Conservation (phyloP, 2,888 invertebrate species). For the Heliconius cydno region DNA sequence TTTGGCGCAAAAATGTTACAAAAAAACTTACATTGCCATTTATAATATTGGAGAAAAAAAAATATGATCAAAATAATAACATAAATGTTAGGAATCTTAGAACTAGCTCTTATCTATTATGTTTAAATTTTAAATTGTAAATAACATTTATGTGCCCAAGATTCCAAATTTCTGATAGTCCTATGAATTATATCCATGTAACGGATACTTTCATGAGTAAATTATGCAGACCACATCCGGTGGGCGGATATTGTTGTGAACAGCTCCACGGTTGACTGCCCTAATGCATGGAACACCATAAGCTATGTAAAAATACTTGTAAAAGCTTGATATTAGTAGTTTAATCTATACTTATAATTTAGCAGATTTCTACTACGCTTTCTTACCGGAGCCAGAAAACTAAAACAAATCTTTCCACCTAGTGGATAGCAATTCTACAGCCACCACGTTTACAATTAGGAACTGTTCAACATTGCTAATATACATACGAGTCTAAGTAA, state of each 20-base stretch:
- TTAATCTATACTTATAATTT: too few relatives aligned
- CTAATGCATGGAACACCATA: constrained; percentile 14
- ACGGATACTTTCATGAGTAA: constrained; percentile 36
- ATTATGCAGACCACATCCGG: constrained; percentile 37
- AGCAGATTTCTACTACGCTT: neutral
- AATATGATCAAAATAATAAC: too few relatives aligned
- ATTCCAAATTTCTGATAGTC: constrained; percentile 30
- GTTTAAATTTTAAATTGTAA: neutral
- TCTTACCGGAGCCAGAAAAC: neutral
- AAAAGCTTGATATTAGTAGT: too few relatives aligned
- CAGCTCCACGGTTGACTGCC: constrained; percentile 16
- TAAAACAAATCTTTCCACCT: neutral
- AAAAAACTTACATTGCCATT: too few relatives aligned
- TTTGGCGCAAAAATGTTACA: too few relatives aligned
- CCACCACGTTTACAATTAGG: neutral
- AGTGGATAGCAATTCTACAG: neutral
- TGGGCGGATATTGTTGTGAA: constrained; percentile 36
- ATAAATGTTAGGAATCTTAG: too few relatives aligned
- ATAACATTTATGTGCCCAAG: constrained; percentile 22
- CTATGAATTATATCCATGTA: constrained; percentile 34
- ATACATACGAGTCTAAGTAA: neutral
- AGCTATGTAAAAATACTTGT: neutral
- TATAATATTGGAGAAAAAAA: too few relatives aligned
- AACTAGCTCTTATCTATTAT: neutral
- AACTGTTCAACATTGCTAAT: neutral